Base-by-base conservation (phyloP, 2,113 vertebrate genomes). In the Pelusios castaneus region DNA sequence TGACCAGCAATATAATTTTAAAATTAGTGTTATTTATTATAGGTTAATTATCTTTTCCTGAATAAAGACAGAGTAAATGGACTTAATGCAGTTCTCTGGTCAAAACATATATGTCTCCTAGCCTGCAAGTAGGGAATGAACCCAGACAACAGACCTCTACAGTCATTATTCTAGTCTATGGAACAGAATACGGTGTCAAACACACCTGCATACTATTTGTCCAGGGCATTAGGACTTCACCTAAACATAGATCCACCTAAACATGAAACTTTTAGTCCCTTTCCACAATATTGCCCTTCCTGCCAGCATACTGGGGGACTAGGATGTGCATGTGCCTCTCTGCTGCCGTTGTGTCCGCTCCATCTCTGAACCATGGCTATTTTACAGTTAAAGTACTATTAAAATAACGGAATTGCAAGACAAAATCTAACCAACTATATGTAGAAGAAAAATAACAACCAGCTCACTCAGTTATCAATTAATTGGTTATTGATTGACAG, bases 21-120 rank as follows among this genome's bases (percentile, higher is more conserved):
- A 95, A 97, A 97, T 97, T 94, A 85, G 92, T 96, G 96, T 97
- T 97, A 96, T 90, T 97, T 95, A 96, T 97, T 96, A 96, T 0
- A 8, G 90, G 45, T 90, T 96, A 95, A 97, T 97, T 91, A 84
- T 96, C 89, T 97, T 97, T 95, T 88, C 92, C 87, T 91, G 54
- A 95, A 96, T 95, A 95, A 96, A 96, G 82, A 47, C 90, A 93
- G 83, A 84, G 94, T 79, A 97, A 96, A 97, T 96, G 94, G 93
- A 96, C 94, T 97, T 96, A 52, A 95, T 21, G 90, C 22, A 85
- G 85, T 86, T 89, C 17, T 91, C 92, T 0, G 78, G 92, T 77
- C 54, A 96, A 94, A 96, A 96, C n/a, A n/a, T 95, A 80, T 78
- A 96, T 92, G 92, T 89, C 70, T 85, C 85, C 49, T 95, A 91